Percentiles rank a stretch among this genome's conserved stretches.
Conservation (phyloP, 1,140 invertebrate species). For the Cepaea nemoralis region DNA sequence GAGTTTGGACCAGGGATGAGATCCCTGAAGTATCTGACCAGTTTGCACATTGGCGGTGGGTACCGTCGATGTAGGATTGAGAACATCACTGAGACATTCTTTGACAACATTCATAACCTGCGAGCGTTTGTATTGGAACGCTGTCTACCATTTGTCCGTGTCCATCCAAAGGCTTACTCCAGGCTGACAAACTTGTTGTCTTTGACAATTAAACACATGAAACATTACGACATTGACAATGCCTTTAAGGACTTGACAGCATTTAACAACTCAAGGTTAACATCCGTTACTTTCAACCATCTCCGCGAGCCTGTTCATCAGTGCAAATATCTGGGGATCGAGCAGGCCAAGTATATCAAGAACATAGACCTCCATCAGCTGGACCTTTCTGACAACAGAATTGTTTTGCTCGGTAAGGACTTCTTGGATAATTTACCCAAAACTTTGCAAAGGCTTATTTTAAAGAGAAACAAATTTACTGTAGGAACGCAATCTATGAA, state of each 20-base stretch:
- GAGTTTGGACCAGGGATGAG: conserved; percentile 3
- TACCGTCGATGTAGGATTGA: neutral
- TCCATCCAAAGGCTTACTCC: neutral
- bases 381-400: neutral
- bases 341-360: neutral
- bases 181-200: neutral
- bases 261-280: neutral
- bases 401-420: conserved; percentile 1
- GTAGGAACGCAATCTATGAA: neutral
- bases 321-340: neutral
- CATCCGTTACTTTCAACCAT: neutral
- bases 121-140: neutral
- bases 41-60: neutral
- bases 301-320: neutral
- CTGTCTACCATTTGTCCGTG: neutral
- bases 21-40: neutral
- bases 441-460: neutral
- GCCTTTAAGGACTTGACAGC: neutral
- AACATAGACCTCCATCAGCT: neutral
- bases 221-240: neutral
- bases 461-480: neutral
- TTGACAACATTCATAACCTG: neutral
- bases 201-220: neutral
- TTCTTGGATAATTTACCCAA: neutral
- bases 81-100: conserved; percentile 3